Conservation (phyloP, 2,797 vertebrate species). For the Chiroxiphia lanceolata region DNA sequence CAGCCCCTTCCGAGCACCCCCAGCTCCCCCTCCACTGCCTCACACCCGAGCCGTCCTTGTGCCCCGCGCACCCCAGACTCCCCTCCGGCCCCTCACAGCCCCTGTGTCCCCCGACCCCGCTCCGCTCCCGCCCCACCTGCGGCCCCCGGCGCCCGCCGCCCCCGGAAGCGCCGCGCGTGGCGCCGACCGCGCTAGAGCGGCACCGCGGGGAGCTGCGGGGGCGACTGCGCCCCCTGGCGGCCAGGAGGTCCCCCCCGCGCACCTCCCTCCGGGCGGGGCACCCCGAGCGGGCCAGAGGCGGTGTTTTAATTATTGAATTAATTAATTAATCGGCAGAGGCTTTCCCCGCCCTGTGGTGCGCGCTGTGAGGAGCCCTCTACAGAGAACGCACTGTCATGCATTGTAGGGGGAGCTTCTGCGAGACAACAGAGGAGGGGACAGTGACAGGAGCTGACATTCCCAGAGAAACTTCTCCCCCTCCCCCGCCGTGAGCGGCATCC, state of each 20-base stretch:
- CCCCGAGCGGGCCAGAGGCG: rapidly evolving
- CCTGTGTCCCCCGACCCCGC: too few species aligned
- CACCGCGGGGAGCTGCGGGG: rapidly evolving
- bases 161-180: not conserved
- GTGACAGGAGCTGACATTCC: not conserved
- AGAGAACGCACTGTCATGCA: rapidly evolving
- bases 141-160: not conserved
- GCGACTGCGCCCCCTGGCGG: not conserved
- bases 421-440: not conserved
- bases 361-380: not conserved
- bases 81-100: too few species aligned
- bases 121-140: not conserved
- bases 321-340: not conserved
- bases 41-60: not conserved
- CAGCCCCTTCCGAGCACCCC: not conserved
- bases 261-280: rapidly evolving
- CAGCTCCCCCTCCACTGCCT: too few species aligned
- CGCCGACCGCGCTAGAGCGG: not conserved
- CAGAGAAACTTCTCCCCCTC: too few species aligned
- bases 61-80: too few species aligned
- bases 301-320: not conserved
- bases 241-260: not conserved
- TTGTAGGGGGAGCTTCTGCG: too few species aligned
- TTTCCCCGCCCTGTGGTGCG: too few species aligned
- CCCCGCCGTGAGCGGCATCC: too few species aligned